Evolutionary conservation across 2,888 invertebrate genomes (phyloP).

Genomic region (Osmoderma eremita): DNA sequence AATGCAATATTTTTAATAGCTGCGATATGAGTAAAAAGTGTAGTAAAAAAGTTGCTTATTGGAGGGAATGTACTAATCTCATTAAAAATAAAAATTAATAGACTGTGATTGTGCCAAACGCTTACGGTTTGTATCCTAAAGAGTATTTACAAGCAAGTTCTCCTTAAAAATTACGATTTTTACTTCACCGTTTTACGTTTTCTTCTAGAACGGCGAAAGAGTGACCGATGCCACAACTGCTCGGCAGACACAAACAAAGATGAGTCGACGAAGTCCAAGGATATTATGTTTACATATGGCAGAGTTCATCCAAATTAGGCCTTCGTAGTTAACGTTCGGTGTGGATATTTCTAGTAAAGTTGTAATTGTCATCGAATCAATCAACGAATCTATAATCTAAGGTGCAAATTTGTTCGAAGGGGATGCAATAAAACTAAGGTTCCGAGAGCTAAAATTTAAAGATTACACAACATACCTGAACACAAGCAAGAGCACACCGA

Average conservation of each 20-base stretch:
- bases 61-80: too few relatives aligned
- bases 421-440: neutral
- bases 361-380: slow-evolving; percentile 12
- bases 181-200: too few relatives aligned
- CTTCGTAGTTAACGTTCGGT: slow-evolving; percentile 79
- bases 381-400: slow-evolving; percentile 6
- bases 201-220: too few relatives aligned
- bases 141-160: slow-evolving; percentile 7
- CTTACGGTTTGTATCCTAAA: neutral
- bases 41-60: too few relatives aligned
- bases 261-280: too few relatives aligned
- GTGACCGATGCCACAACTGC: neutral
- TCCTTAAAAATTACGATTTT: too few relatives aligned
- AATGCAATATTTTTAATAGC: too few relatives aligned
- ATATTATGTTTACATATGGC: neutral
- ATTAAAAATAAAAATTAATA: neutral
- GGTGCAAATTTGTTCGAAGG: neutral
- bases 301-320: slow-evolving; percentile 64
- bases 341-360: slow-evolving; percentile 70
- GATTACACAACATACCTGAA: slow-evolving; percentile 28
- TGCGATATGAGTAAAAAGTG: too few relatives aligned
- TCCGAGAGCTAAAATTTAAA: neutral
- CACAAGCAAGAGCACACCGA: slow-evolving; percentile 23
- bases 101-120: slow-evolving; percentile 19
- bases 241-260: too few relatives aligned